These are phyloP conservation scores for Caenorhabditis panamensis DNA, from an alignment of 2,888 invertebrate genomes.

Conservation along the genomic window DNA sequence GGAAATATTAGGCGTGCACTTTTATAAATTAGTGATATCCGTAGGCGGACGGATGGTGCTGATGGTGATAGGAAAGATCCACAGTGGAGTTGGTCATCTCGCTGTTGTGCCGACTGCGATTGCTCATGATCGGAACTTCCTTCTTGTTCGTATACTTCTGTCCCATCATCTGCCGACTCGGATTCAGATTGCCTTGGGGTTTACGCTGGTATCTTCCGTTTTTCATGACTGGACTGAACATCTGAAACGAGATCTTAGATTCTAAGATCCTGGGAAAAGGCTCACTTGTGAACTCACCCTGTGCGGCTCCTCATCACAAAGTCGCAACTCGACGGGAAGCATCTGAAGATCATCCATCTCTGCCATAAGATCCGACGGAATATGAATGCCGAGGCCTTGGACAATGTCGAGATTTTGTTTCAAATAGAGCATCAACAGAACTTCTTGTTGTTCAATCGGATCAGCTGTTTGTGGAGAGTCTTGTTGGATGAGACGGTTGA, in stretches of 20 bases:
- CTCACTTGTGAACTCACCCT: slow-evolving; percentile 15
- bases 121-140: slow-evolving; percentile 15
- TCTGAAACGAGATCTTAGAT: no score
- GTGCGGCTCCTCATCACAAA: slow-evolving; percentile 53
- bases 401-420: slow-evolving; percentile 66
- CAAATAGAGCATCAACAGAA: slow-evolving; percentile 67
- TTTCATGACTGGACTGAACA: slow-evolving; percentile 55
- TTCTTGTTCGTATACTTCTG: slow-evolving; percentile 10
- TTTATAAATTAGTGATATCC: slow-evolving; percentile 34
- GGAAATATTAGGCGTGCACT: background rate
- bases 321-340: slow-evolving; percentile 54
- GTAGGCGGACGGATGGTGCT: slow-evolving; percentile 5
- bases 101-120: slow-evolving; percentile 45
- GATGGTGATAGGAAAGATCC: slow-evolving; percentile 38
- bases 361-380: slow-evolving; percentile 51
- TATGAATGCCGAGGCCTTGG: slow-evolving; percentile 60
- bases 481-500: slow-evolving; percentile 37
- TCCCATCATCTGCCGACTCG: slow-evolving; percentile 28
- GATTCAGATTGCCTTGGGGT: slow-evolving; percentile 28
- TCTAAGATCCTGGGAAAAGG: background rate
- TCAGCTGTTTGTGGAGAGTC: slow-evolving; percentile 56
- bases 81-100: slow-evolving; percentile 42
- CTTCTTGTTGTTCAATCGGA: slow-evolving; percentile 66
- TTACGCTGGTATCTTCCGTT: slow-evolving; percentile 56
- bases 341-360: slow-evolving; percentile 62